Percentiles rank a stretch among this genome's conserved stretches.
Evolutionary conservation across 2,888 invertebrate genomes (phyloP).

Genomic region (Eupithecia centaureata): DNA sequence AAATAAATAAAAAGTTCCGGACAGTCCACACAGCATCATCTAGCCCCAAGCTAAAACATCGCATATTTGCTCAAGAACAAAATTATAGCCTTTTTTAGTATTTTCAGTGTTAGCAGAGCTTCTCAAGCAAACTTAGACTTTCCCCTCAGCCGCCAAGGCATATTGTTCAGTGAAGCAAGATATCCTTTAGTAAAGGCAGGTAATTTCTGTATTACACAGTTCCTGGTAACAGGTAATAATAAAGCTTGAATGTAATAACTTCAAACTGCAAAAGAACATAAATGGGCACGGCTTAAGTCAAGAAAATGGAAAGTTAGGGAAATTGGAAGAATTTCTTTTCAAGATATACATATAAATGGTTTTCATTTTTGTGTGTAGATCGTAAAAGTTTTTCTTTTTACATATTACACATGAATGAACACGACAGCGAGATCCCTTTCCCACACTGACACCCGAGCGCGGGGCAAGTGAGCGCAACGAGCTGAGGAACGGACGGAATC

Average conservation of each 20-base stretch:
- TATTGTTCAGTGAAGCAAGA: background rate
- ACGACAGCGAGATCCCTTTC: too few relatives aligned
- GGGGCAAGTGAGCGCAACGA: too few relatives aligned
- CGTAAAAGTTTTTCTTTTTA: background rate
- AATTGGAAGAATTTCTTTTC: background rate
- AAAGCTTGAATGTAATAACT: slow-evolving; percentile 3
- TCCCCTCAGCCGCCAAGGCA: background rate
- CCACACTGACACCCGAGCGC: too few relatives aligned
- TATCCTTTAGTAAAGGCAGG: background rate
- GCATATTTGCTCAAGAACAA: too few relatives aligned
- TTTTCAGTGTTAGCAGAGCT: too few relatives aligned
- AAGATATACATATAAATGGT: too few relatives aligned
- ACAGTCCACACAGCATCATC: too few relatives aligned
- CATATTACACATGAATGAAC: background rate
- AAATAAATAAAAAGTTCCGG: too few relatives aligned
- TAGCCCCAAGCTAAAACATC: too few relatives aligned
- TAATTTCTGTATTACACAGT: slow-evolving; percentile 3
- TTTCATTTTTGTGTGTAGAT: too few relatives aligned
- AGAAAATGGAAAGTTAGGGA: background rate
- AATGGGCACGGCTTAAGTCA: background rate
- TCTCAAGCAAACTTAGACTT: too few relatives aligned
- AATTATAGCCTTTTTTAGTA: slow-evolving; percentile 41
- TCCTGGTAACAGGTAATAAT: background rate
- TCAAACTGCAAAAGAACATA: background rate
- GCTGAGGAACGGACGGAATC: too few relatives aligned